Base-by-base conservation (phyloP, 2,797 vertebrate genomes). In the Gorsachius magnificus region DNA sequence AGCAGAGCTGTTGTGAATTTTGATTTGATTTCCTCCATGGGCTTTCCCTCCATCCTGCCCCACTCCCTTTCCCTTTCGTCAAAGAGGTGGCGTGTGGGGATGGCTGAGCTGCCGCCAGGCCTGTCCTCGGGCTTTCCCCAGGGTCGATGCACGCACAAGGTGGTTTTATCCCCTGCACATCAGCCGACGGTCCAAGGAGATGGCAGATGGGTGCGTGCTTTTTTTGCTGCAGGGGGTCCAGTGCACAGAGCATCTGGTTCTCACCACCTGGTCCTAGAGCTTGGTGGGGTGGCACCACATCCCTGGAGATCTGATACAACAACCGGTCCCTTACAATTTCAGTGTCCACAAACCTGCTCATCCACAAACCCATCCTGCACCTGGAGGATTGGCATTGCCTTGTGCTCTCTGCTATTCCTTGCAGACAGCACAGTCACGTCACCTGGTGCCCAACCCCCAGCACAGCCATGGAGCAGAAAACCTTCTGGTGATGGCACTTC, bases 1-100 rank as follows among this genome's bases (percentile, higher is more conserved):
- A 90, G 80, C 93, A 95, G 87, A 81, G 69, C 93, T 68, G 88
- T 64, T 19, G 0, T 88, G 97, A 94, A 97, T 97, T 95, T 87
- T 90, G 79, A 97, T 97, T 88, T 53, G 6, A 65, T 96, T 95
- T 84, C 78, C 89, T 96, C 95, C 69, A 26, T 0, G 36, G 92
- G 65, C 46, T 95, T 89, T 56, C 86, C 89, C 86, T 72, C 26
- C 58, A 15, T 41, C 17, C 10, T 61, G 13, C 61, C 51, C 25
- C 7, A 0, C 33, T 85, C 17, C 14, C 13, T 17, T 10, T 91
- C 38, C 90, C 75, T 83, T 83, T 95, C 26, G 93, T 95, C 96
- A 74, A 74, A 79, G 66, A 81, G 72, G 75, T 63, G 91, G 70
- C 1, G 1, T 6, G n/a, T 7, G 50, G 87, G 78, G 71, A 83